Evolutionary conservation across 2,797 vertebrate species (phyloP).

Genomic region (Pachyuromys duprasi): DNA sequence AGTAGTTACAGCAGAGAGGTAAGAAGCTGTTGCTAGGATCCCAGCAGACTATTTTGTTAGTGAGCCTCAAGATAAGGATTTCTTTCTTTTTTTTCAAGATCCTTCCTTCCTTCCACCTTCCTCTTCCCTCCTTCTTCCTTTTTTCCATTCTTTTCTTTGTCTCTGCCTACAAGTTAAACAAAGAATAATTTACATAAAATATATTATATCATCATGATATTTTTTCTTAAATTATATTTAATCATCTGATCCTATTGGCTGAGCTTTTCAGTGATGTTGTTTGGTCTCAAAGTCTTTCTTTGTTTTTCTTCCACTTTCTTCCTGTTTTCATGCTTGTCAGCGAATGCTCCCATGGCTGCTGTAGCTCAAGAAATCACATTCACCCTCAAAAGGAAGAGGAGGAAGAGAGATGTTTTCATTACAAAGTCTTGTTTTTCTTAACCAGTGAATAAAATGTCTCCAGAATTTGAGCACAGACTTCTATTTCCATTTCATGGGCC

Average conservation of each 20-base stretch:
- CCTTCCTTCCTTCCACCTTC: neutral
- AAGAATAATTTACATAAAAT: neutral
- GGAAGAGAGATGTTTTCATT: neutral
- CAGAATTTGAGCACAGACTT: neutral
- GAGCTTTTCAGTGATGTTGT: neutral
- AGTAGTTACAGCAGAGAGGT: neutral
- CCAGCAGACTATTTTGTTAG: neutral
- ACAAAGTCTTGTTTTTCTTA: slow-evolving; percentile 3
- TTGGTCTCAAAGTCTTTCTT: neutral
- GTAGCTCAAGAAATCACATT: neutral
- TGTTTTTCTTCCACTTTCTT: neutral
- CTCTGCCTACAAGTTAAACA: neutral
- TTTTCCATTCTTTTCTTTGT: neutral
- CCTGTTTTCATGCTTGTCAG: neutral
- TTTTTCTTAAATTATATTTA: neutral
- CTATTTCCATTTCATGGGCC: neutral
- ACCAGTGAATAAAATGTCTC: neutral
- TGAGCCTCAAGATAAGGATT: neutral
- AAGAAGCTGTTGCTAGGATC: neutral
- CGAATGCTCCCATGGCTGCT: neutral
- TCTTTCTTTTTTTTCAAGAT: neutral
- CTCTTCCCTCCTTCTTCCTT: neutral
- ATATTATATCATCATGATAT: neutral
- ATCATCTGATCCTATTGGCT: neutral
- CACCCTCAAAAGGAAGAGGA: neutral